Evolutionary conservation across 2,797 vertebrate genomes (phyloP).

Genomic region (Coracias cyanogaster): DNA sequence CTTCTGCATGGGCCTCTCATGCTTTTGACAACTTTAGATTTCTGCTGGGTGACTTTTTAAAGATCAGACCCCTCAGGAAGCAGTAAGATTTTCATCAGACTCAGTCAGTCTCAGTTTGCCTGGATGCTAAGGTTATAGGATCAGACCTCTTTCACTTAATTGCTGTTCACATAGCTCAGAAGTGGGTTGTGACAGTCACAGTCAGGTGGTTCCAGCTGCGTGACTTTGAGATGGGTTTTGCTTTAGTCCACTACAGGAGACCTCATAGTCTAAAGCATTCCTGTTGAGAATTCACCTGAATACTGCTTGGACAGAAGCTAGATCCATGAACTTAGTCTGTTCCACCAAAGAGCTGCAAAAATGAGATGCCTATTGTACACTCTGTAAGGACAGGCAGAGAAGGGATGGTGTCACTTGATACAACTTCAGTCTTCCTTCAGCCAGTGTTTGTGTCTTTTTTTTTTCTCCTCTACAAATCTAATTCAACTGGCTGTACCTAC

Average conservation of each 20-base stretch:
- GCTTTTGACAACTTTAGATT: background rate
- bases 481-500: background rate
- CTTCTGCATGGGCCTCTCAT: background rate
- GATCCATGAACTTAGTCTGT: background rate
- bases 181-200: background rate
- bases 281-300: background rate
- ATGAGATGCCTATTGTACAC: background rate
- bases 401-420: background rate
- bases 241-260: background rate
- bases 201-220: background rate
- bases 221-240: background rate
- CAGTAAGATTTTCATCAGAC: background rate
- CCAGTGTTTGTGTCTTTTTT: background rate
- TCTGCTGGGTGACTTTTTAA: background rate
- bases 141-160: background rate
- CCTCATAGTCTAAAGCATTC: background rate
- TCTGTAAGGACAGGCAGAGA: background rate
- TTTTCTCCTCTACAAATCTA: background rate
- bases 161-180: background rate
- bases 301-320: background rate
- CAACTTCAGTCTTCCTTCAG: background rate
- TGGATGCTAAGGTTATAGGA: background rate
- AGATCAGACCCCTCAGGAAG: background rate
- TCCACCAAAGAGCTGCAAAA: background rate
- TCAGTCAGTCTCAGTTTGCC: background rate